Conservation (phyloP, 2,797 vertebrate genomes). For the Podarcis lilfordi region DNA sequence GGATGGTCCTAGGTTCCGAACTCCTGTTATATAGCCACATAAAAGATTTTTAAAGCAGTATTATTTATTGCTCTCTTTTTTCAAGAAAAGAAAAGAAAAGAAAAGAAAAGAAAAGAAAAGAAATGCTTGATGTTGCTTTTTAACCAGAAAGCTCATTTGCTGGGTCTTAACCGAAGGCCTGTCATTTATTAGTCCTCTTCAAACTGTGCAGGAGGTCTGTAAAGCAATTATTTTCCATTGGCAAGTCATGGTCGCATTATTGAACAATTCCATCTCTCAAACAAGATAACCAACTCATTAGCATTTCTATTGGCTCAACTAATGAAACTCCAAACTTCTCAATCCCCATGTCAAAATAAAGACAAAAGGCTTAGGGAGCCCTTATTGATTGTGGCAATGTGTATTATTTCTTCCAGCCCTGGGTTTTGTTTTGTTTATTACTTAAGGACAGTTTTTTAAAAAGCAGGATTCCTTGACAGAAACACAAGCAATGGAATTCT, state of each 20-base stretch:
- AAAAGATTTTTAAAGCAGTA: neutral
- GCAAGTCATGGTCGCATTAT: constrained; percentile 34
- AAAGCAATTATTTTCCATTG: constrained; percentile 39
- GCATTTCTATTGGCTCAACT: constrained; percentile 48
- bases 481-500: fast-evolving
- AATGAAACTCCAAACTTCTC: constrained; percentile 49
- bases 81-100: neutral
- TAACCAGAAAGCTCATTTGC: constrained; percentile 16
- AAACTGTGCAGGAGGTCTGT: neutral
- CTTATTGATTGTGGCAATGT: constrained; percentile 30
- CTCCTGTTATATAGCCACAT: neutral
- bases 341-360: constrained; percentile 35
- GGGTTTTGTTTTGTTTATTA: neutral
- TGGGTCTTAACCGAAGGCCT: constrained; percentile 9
- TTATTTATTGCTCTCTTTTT: neutral
- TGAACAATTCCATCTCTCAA: constrained; percentile 37
- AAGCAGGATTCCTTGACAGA: neutral
- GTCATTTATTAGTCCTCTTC: constrained; percentile 22
- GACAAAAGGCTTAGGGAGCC: constrained; percentile 27
- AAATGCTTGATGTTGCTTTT: neutral
- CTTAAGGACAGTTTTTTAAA: neutral
- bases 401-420: constrained; percentile 10
- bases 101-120: neutral
- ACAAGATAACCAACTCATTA: constrained; percentile 48
- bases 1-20: too few species aligned